Evolutionary conservation across 2,888 invertebrate species (phyloP).

Genomic region (Spisula solida): DNA sequence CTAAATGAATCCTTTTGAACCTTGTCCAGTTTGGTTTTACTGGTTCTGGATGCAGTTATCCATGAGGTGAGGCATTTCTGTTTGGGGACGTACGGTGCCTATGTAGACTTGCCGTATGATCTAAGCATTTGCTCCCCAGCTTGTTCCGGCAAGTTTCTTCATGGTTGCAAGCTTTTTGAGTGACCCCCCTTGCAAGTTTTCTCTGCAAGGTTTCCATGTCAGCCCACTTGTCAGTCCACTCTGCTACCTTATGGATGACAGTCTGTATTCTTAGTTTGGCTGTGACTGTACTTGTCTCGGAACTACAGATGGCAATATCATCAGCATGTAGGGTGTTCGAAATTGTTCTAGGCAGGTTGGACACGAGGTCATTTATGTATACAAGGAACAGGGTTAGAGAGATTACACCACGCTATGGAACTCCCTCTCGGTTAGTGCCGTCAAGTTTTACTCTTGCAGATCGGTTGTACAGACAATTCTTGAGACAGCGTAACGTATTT

Average conservation of each 20-base stretch:
- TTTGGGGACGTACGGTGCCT: background rate
- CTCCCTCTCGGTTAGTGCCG: constrained; percentile 6
- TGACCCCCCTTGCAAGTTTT: background rate
- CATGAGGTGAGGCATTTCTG: background rate
- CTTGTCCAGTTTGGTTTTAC: no score
- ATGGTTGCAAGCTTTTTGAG: background rate
- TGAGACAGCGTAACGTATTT: constrained; percentile 6
- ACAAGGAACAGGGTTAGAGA: constrained; percentile 15
- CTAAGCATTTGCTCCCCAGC: background rate
- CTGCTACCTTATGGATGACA: background rate
- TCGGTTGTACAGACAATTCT: background rate
- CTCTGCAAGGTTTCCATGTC: constrained; percentile 26
- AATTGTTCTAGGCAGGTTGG: background rate
- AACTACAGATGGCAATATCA: constrained; percentile 23
- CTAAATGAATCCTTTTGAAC: no score
- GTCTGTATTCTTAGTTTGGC: constrained; percentile 1
- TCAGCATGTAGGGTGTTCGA: constrained; percentile 29
- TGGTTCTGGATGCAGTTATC: no score
- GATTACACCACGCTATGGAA: constrained; percentile 15
- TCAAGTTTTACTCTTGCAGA: no score
- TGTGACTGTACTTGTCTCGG: constrained; percentile 23
- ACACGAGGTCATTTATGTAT: no score
- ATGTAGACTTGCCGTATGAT: background rate
- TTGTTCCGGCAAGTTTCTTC: constrained; percentile 13
- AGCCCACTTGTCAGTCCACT: constrained; percentile 36